Evolutionary conservation across 2,888 invertebrate genomes (phyloP), one percentile per base, ranked within the genome.

Genomic region (Sinotaia quadrata): DNA sequence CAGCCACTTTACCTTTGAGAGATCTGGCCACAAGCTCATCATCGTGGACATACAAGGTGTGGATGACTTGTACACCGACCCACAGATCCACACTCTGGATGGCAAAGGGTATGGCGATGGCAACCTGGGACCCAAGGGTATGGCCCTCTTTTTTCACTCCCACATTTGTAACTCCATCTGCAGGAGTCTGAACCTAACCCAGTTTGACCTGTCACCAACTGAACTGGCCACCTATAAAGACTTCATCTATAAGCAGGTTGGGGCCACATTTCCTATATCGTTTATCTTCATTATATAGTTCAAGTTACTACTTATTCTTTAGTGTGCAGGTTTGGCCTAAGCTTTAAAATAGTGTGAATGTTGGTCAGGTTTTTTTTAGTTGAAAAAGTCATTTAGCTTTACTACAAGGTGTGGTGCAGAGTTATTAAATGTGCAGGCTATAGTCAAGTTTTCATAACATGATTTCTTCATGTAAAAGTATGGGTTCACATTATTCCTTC

Each of bases 11-110:
- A 91, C 91, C 2, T 91, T 91, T 86, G 91, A 91, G 82, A 84
- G 90, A 62, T 90, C 90, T n/a, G 91, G 90, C 8, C 91, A 91
- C 81, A 89, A 90, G 80, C 76, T 91, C 81, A 90, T 91, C 69
- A 90, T 91, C 4, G 91, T 91, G 37, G 91, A 91, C 79, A 88
- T 91, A 67, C 91, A 91, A 80, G 91, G 91, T 21, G 91, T 91
- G 52, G 91, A 90, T 4, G 91, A 91, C 80, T 85, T 91, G 44
- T 91, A 91, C 85, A 91, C 91, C 0, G 91, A 91, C 80, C 91
- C 91, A 2, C 91, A 91, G 80, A 90, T 91, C 62, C 91, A 91
- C 82, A 91, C 91, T 0, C 83, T 86, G 4, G 86, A 87, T 52
- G 90, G 90, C 69, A 79, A 80, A 31, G 88, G 89, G 36, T 91